phyloP scores from a whole-genome alignment of 2,797 vertebrate genomes.

The Antrozous pallidus region DNA sequence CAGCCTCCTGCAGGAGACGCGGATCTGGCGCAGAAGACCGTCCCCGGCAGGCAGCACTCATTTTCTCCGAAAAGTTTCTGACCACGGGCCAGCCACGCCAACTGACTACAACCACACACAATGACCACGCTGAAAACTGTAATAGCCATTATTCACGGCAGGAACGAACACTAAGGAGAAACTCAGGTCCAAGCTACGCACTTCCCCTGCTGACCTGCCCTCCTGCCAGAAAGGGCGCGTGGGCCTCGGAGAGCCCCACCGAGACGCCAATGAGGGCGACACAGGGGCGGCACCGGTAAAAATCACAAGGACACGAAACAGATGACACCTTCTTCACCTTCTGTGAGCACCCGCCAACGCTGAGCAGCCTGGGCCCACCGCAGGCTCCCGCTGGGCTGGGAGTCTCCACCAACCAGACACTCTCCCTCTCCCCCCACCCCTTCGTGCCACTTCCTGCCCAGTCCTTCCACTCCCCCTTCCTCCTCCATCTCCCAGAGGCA shows the following conservation, averaged over 20 bases:
- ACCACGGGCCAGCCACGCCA: not conserved
- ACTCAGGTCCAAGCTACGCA: not conserved
- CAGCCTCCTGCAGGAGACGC: not conserved
- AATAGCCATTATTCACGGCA: too few relatives aligned
- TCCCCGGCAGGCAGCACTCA: not conserved
- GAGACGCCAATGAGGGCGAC: not conserved
- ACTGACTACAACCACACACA: not conserved
- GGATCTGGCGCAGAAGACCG: not conserved
- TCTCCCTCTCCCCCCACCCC: too few relatives aligned
- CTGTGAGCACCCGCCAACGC: not conserved
- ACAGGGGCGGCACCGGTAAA: not conserved
- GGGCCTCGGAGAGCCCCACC: not conserved
- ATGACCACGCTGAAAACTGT: not conserved
- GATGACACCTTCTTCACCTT: not conserved
- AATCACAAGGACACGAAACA: not conserved
- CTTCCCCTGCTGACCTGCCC: not conserved
- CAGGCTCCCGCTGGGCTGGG: rapidly evolving
- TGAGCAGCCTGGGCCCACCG: not conserved
- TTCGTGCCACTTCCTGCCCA: too few relatives aligned
- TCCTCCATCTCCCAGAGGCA: not conserved
- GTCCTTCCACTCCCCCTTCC: not conserved
- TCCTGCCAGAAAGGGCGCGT: not conserved
- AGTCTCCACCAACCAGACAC: not conserved
- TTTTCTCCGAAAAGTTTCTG: conserved; percentile 5
- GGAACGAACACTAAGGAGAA: not conserved